Base-by-base conservation (phyloP, 1,140 invertebrate genomes). In the Cyclina sinensis region DNA sequence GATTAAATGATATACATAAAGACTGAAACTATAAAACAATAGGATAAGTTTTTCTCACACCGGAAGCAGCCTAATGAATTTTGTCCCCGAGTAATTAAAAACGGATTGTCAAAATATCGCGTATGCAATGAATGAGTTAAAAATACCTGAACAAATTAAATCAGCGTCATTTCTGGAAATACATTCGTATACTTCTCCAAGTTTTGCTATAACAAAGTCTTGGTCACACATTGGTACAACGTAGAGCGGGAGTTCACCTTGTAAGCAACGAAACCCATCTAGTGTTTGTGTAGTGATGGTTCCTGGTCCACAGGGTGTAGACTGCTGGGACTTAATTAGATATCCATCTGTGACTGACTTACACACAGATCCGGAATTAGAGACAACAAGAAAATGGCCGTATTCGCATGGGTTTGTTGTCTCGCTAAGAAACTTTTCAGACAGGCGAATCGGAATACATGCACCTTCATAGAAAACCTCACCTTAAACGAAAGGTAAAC, bases 341-440 rank as follows among this genome's bases (percentile, higher is more conserved):
- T 30, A 18, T 35, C 16, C 18, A 1, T 76, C 43, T 7, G 39
- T 46, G 1, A 46, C 27, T 51, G 39, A 35, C 24, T 76, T 35
- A 51, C 73, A 76, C 11, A 51, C n/a, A 7, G 24, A 30, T 48
- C 73, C 73, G 4, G 43, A 46, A 4, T 24, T 43, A 16, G 73
- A 48, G 14, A 76, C 73, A 46, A 76, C 21, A 76, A 76, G 73
- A 46, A 76, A 24, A 24, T 76, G 37, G 3, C 73, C 73, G 18
- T 5, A 9, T 76, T 27, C 30, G 39, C 73, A 76, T 30, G 73
- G 73, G 9, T 48, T 76, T n/a, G 39, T 24, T 14, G 24, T 9
- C 1, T 76, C 73, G 11, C 16, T 18, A 30, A 9, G 59, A 65
- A 65, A 65, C 27, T 65, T 27, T 27, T 35, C 59, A 65, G 59